Base-by-base conservation (phyloP, 2,113 vertebrate species). In the Pterocles burchelli region DNA sequence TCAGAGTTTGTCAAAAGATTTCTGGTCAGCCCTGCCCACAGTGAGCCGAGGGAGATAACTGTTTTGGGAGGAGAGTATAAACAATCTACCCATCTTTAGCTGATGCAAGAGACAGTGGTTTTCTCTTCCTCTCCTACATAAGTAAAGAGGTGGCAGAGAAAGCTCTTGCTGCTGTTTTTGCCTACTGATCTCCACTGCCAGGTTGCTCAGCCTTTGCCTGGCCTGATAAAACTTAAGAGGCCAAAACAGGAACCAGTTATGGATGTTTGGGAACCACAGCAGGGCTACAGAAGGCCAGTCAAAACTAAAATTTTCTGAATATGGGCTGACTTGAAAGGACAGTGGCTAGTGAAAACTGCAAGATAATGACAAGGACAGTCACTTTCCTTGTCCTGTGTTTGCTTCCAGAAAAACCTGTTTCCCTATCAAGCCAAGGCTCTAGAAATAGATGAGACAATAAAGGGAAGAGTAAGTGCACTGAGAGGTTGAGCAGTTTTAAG, bases 61-160 rank as follows among this genome's bases (percentile, higher is more conserved):
- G 20, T 41, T 25, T 41, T 34, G 34, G 34, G 36, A 57, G 88
- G 4, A 25, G n/a, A 67, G 55, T 10, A 15, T 59, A 76, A 90
- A 38, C 75, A 75, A 36, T 8, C 46, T 81, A 61, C 88, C 48
- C 57, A 41, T 75, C 68, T 85, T 38, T 48, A 55, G 70, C 92
- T 92, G 85, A 45, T 57, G 75, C 57, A 84, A 67, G 45, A 82
- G 3, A 2, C 57, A 1, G 91, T 68, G 91, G 91, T 95, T 95
- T 93, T 93, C 79, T 93, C 82, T 96, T 95, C 95, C 95, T 89
- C 72, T 86, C 4, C 13, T 36, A 41, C 31, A 6, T 3, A 5
- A 21, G n/a, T 26, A 46, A 18, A 91, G 70, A 43, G 43, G 38
- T 54, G 15, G 16, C 15, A 36, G 36, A 85, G 57, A 71, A 75